phyloP scores from a whole-genome alignment of 37 sponge, comb jelly and placozoan species.

The Cladorhizidae sp. region DNA sequence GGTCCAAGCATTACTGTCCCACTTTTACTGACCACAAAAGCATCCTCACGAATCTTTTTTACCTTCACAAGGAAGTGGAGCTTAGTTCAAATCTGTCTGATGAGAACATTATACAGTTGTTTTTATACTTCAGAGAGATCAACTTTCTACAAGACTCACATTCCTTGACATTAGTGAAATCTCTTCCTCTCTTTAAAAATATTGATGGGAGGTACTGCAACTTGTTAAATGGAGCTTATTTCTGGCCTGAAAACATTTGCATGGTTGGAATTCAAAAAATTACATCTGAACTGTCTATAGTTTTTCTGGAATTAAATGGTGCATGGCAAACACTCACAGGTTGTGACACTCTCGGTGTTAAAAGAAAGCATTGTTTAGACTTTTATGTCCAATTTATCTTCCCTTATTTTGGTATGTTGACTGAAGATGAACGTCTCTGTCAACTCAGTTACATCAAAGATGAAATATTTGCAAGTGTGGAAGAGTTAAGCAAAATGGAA shows the following conservation, averaged over 20 bases:
- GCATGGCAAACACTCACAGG: constrained; percentile 14
- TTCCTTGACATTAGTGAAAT: background rate
- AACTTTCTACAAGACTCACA: constrained; percentile 17
- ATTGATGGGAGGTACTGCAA: constrained; percentile 23
- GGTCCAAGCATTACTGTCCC: background rate
- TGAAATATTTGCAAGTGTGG: background rate
- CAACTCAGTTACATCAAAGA: constrained; percentile 54
- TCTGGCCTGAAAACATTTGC: constrained; percentile 36
- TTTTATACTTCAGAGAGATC: no score
- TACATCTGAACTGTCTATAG: no score
- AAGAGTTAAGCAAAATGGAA: background rate
- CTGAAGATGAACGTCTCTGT: constrained; percentile 25
- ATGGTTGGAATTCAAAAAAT: constrained; percentile 15
- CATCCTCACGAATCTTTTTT: constrained; percentile 11
- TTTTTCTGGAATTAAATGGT: constrained; percentile 11
- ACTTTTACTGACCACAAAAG: background rate
- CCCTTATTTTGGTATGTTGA: constrained; percentile 18
- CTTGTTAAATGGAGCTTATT: constrained; percentile 5
- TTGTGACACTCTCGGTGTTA: constrained; percentile 9
- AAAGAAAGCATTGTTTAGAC: background rate
- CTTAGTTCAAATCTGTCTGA: no score
- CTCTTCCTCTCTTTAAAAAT: constrained; percentile 49
- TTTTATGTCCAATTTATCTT: constrained; percentile 45
- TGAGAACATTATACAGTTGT: no score
- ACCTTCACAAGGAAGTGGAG: background rate